Evolutionary conservation across 2,888 invertebrate genomes (phyloP).

Genomic region (Acanthococcus lagerstroemiae): DNA sequence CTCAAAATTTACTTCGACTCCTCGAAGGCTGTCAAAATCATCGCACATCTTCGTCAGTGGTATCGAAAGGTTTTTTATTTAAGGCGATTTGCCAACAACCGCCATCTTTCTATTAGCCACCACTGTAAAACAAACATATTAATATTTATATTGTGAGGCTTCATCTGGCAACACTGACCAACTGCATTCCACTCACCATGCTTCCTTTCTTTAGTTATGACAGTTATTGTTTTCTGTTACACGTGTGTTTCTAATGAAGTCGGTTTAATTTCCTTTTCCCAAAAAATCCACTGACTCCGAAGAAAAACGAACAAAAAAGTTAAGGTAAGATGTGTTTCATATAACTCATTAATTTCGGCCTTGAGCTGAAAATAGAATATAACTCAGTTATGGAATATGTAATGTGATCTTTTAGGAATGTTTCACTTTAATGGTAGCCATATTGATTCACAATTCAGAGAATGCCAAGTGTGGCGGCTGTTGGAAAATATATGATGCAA

Average conservation of each 20-base stretch:
- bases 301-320: background rate
- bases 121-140: slow-evolving; percentile 5
- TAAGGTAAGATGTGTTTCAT: background rate
- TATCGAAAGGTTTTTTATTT: no score
- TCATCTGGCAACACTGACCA: background rate
- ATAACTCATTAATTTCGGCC: background rate
- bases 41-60: no score
- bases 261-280: background rate
- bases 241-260: background rate
- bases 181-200: background rate
- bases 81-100: background rate
- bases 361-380: background rate
- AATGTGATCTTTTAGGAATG: background rate
- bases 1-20: no score
- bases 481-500: no score
- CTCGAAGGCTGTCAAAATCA: no score
- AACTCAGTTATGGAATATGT: no score
- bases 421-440: no score
- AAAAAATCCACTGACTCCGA: background rate
- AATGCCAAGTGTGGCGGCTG: no score
- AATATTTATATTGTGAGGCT: no score
- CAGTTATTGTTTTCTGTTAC: background rate
- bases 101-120: background rate
- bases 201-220: background rate
- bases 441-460: no score